Conservation (phyloP, 2,113 vertebrate species). For the Apus apus region DNA sequence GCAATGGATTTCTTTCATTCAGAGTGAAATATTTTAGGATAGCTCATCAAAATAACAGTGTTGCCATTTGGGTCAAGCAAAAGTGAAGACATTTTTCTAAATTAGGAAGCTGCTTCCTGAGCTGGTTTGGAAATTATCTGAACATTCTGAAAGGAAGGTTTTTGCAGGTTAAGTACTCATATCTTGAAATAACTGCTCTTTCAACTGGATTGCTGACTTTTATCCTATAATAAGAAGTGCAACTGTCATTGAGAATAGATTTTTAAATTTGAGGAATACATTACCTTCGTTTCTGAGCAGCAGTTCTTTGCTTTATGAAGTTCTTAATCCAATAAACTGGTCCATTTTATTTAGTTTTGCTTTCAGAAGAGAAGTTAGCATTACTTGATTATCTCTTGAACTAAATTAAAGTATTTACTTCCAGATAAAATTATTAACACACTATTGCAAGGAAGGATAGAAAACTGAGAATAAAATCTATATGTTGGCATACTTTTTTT, state of each 20-base stretch:
- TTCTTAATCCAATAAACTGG: neutral
- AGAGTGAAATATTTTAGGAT: neutral
- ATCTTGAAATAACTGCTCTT: constrained; percentile 15
- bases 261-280: neutral
- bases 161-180: neutral
- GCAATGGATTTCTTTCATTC: neutral
- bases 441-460: neutral
- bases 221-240: neutral
- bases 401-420: neutral
- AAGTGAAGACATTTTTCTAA: neutral
- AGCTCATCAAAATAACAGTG: neutral
- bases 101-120: neutral
- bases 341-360: neutral
- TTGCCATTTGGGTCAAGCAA: neutral
- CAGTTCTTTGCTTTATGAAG: neutral
- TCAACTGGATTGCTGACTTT: neutral
- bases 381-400: neutral
- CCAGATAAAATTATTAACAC: neutral
- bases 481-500: neutral
- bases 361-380: neutral
- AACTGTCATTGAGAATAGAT: neutral
- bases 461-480: neutral
- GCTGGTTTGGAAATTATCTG: neutral
- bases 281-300: neutral
- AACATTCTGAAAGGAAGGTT: neutral